These are phyloP conservation scores for Epinotia demarniana DNA, from an alignment of 2,888 invertebrate genomes.

Conservation along the genomic window DNA sequence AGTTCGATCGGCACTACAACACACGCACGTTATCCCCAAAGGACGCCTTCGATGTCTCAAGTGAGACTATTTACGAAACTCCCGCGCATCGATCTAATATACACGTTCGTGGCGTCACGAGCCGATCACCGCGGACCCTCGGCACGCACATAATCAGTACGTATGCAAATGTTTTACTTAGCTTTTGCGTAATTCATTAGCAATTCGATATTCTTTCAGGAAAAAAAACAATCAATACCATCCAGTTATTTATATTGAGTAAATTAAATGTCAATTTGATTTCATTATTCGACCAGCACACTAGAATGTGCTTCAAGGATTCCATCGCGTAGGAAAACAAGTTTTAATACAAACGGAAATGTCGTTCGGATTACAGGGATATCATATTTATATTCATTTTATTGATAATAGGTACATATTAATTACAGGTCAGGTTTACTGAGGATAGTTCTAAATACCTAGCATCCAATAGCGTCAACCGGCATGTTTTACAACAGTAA, in stretches of 20 bases:
- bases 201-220: slow-evolving; percentile 35
- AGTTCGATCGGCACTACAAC: slow-evolving; percentile 28
- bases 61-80: slow-evolving; percentile 70
- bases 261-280: slow-evolving; percentile 16
- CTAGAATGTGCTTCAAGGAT: background rate
- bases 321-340: background rate
- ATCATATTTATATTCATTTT: no score
- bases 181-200: slow-evolving; percentile 43
- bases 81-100: slow-evolving; percentile 74
- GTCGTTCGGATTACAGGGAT: background rate
- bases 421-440: no score
- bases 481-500: no score
- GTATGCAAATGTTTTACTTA: slow-evolving; percentile 35
- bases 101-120: slow-evolving; percentile 70
- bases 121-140: slow-evolving; percentile 30
- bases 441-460: no score
- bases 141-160: slow-evolving; percentile 32
- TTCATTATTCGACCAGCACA: slow-evolving; percentile 1
- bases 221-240: slow-evolving; percentile 17
- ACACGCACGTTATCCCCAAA: slow-evolving; percentile 57
- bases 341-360: background rate
- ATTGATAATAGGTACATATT: no score
- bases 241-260: background rate
- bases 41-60: slow-evolving; percentile 63
- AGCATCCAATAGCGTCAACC: no score